phyloP scores from a whole-genome alignment of 2,797 vertebrate species.

The Acanthopagrus latus region DNA sequence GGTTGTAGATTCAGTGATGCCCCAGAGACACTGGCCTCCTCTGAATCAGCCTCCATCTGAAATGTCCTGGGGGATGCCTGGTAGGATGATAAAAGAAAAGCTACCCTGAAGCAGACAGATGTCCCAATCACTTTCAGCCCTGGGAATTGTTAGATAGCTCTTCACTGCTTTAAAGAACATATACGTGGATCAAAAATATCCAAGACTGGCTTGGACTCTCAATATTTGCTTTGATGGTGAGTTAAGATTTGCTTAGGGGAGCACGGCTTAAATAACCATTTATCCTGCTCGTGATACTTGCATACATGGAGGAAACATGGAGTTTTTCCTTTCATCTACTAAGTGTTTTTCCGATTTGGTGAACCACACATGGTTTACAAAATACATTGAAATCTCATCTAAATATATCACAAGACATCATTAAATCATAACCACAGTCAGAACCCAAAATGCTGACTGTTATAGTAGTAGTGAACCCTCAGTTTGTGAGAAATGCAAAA shows the following conservation, averaged over 20 bases:
- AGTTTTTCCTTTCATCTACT: not conserved
- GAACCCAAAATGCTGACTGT: constrained; percentile 26
- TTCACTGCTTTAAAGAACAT: constrained; percentile 64
- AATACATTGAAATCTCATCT: constrained; percentile 43
- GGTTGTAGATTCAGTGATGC: constrained; percentile 74
- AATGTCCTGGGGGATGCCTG: constrained; percentile 63
- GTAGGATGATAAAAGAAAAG: constrained; percentile 74
- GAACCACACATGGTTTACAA: constrained; percentile 22
- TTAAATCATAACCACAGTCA: constrained; percentile 50
- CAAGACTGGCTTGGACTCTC: constrained; percentile 38
- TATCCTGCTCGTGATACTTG: constrained; percentile 7
- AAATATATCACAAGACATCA: constrained; percentile 27
- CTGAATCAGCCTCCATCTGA: constrained; percentile 63
- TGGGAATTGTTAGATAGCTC: constrained; percentile 65
- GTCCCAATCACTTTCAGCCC: constrained; percentile 65
- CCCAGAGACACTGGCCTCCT: constrained; percentile 63
- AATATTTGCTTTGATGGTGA: constrained; percentile 50
- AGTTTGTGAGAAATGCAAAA: constrained; percentile 50
- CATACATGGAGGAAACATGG: not conserved
- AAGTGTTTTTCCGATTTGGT: constrained; percentile 22
- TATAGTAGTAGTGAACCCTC: constrained; percentile 16
- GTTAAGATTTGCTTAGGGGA: not conserved
- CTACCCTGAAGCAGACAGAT: constrained; percentile 74
- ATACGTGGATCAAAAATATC: constrained; percentile 60
- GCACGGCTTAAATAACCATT: constrained; percentile 27